Conservation (phyloP, 2,888 invertebrate species). For the Rutpela maculata region DNA sequence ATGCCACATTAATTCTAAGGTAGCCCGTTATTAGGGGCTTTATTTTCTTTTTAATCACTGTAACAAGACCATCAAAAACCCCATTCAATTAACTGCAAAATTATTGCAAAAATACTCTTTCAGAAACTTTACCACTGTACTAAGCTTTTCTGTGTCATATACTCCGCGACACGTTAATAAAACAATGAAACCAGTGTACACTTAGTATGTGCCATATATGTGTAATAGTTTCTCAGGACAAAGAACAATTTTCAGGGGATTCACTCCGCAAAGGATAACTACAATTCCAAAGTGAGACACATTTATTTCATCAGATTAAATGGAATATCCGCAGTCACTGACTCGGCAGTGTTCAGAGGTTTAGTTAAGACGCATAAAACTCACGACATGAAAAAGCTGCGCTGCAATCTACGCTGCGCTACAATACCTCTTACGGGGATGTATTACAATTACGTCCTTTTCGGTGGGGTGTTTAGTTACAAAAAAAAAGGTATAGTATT, state of each 20-base stretch:
- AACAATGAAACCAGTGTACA: background rate
- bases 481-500: too few species aligned
- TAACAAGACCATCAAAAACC: too few species aligned
- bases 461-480: too few species aligned
- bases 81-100: background rate
- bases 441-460: too few species aligned
- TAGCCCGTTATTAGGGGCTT: too few species aligned
- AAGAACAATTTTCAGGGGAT: slow-evolving; percentile 58
- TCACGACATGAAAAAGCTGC: background rate
- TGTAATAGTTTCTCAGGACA: slow-evolving; percentile 46
- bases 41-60: too few species aligned
- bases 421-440: too few species aligned
- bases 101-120: background rate
- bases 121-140: background rate
- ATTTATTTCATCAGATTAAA: slow-evolving; percentile 46
- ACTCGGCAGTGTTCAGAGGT: slow-evolving; percentile 13
- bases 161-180: background rate
- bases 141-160: background rate
- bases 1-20: too few species aligned
- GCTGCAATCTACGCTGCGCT: background rate
- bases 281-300: slow-evolving; percentile 44
- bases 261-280: slow-evolving; percentile 46
- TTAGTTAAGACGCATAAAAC: slow-evolving; percentile 25
- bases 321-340: slow-evolving; percentile 24
- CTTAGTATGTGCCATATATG: background rate